Base-by-base conservation (phyloP, 2,113 vertebrate species). In the Ictidomys tridecemlineatus region DNA sequence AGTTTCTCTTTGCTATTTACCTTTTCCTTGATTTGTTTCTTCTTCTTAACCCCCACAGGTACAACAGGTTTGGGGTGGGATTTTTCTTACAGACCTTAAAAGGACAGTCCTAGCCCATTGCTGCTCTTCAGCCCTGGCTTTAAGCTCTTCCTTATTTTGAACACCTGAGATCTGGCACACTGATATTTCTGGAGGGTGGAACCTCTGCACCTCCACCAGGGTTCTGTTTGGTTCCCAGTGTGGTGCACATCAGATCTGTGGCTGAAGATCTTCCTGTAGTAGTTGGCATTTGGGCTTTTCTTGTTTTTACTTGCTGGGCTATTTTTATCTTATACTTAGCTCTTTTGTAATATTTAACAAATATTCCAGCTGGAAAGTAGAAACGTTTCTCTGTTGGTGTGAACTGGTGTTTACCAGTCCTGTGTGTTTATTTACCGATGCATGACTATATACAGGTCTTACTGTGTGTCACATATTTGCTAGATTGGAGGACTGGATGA, bases 391-490 rank as follows among this genome's bases (percentile, higher is more conserved):
- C 87, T 96, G 84, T 94, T 96, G 73, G 84, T 91, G 42, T 67
- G 88, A 91, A 96, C 73, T 61, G 45, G 65, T 58, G 37, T 97
- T 97, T 97, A 93, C 37, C 93, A 94, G 86, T 95, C 97, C 97
- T 63, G 32, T 95, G 89, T 97, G 97, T 97, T 96, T 91, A 94
- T 85, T 97, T 88, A 83, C 73, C 86, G 97, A 94, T 83, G 86
- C 83, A 37, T 96, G 96, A 97, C 87, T 94, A 95, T 74, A 28
- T 61, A 34, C 0, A 93, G 93, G 82, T 88, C 97, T 96, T 92
- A 94, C 82, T 7, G 10, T 32, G 32, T 73, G n/a, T 97, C 87
- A 34, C 72, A 13, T 92, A 34, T 89, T 83, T 76, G 80, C 39
- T 30, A 18, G 48, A 18, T 30, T 84, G 1, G 28, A 70, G 56